Base-by-base conservation (phyloP, 2,797 vertebrate species). In the Nyctalus aviator region DNA sequence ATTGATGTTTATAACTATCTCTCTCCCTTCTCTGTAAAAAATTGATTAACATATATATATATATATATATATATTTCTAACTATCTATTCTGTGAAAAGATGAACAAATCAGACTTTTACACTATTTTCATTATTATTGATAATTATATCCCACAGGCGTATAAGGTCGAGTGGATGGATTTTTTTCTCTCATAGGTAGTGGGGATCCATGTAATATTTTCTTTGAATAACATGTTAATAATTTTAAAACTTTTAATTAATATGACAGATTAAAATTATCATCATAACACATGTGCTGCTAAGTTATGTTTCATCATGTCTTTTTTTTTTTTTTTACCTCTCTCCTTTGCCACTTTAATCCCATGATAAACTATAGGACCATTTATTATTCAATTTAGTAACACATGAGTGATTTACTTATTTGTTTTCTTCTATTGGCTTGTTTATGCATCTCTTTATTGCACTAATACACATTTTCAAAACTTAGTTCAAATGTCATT, bases 101-200 rank as follows among this genome's bases (percentile, higher is more conserved):
- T 50, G 23, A 62, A 69, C 35, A 82, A 32, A 14, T 32, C 35
- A 30, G 27, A 69, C 62, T 35, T 64, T 79, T 57, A 48, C 23
- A 68, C 78, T 85, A 57, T 79, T 78, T 91, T 46, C 55, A 75
- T 68, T 75, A 66, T 55, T 90, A 83, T 66, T 57, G 53, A 76
- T 64, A 64, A 73, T 55, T 75, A 41, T 37, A 46, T n/a, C 4
- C 3, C 20, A 48, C 8, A 72, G 1, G 8, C 57, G 72, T 55
- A 21, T 37, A 72, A 78, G 23, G 11, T 92, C n/a, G n/a, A 78
- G 55, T 23, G 21, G 0, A 37, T 72, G 8, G 17, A 27, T 27
- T 81, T 77, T 85, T 72, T 46, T 62, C 9, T 77, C 3, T 46
- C 1, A 37, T 46, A 41, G 1, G 48, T n/a, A 86, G n/a, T 27